Percentiles rank a stretch among this genome's conserved stretches.
Conservation (phyloP, 2,888 invertebrate genomes). For the Stenodema calcarata region DNA sequence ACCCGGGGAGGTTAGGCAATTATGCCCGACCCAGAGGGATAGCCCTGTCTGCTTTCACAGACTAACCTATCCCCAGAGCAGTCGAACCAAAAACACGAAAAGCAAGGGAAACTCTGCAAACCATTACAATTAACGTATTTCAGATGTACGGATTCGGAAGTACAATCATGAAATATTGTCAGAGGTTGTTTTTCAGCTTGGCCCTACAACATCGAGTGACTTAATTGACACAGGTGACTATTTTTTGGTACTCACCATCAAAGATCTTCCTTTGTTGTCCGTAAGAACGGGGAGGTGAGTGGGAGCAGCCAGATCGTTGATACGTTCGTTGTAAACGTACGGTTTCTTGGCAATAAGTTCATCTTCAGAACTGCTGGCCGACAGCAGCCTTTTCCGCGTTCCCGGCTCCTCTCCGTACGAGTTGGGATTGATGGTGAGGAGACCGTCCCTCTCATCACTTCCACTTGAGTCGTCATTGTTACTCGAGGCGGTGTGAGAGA, state of each 20-base stretch:
- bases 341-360: not conserved
- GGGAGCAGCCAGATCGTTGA: not conserved
- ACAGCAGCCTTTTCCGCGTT: not conserved
- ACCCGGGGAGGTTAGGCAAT: no score
- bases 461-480: not conserved
- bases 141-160: no score
- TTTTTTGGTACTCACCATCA: constrained; percentile 29
- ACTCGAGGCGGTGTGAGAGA: not conserved
- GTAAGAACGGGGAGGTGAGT: not conserved
- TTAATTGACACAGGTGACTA: no score
- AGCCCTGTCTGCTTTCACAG: no score
- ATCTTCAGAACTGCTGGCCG: constrained; percentile 10
- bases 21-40: no score
- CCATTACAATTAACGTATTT: no score
- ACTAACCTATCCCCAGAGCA: no score
- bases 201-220: no score
- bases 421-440: not conserved
- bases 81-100: no score
- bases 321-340: not conserved
- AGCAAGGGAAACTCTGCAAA: no score
- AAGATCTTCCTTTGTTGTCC: constrained; percentile 39
- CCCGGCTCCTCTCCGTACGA: not conserved
- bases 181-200: no score
- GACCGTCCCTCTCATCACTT: not conserved
- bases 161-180: no score